A percentile compares a stretch with the other conserved stretches of the same genome.
Evolutionary conservation across 2,888 invertebrate genomes (phyloP).

Genomic region (Idaea aversata): DNA sequence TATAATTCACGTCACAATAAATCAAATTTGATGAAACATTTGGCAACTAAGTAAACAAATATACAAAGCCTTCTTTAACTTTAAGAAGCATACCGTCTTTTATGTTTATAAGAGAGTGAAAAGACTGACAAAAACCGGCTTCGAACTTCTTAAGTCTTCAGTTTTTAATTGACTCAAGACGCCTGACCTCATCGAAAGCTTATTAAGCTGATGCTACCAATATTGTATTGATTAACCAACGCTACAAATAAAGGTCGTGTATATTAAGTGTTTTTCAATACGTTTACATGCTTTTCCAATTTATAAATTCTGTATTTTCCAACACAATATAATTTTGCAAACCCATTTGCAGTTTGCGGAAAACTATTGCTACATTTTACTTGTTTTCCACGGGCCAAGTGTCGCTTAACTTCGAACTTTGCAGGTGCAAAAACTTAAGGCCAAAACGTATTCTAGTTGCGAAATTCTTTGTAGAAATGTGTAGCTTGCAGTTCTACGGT

Average conservation of each 20-base stretch:
- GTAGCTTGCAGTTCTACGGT: slow-evolving; percentile 33
- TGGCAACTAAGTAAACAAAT: not conserved
- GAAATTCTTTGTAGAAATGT: slow-evolving; percentile 11
- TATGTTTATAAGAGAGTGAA: not conserved
- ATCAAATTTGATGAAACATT: not conserved
- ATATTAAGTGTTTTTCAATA: not conserved
- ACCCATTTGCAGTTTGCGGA: slow-evolving; percentile 17
- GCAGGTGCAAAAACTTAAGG: slow-evolving; percentile 12
- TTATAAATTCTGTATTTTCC: not conserved
- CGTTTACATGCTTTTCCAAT: slow-evolving; percentile 4
- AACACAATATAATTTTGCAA: slow-evolving; percentile 2
- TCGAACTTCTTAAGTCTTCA: not conserved
- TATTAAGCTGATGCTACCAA: not conserved
- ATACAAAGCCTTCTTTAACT: not conserved
- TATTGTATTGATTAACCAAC: not conserved
- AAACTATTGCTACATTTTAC: slow-evolving; percentile 12
- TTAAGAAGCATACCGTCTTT: not conserved
- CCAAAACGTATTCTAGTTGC: slow-evolving; percentile 3
- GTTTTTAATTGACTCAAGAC: not conserved
- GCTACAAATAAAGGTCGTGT: not conserved
- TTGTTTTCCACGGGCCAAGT: slow-evolving; percentile 8
- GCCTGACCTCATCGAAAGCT: not conserved
- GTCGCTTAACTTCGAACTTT: slow-evolving; percentile 12
- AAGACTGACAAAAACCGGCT: not conserved
- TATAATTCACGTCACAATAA: not conserved